phyloP scores from a whole-genome alignment of 2,113 vertebrate species.

The Forbesichthys agassizii region DNA sequence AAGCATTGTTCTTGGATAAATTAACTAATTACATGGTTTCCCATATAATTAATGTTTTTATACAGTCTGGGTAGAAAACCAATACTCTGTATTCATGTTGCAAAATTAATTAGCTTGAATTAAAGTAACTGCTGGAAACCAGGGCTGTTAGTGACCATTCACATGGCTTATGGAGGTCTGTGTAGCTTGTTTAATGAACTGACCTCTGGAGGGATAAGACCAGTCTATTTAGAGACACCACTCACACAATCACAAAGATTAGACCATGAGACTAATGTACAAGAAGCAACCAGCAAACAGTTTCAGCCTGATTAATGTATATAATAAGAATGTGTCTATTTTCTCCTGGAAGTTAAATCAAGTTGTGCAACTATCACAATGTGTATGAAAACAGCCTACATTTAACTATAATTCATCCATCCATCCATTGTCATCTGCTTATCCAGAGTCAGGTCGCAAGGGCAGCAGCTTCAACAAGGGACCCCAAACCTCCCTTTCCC shows the following conservation, averaged over 20 bases:
- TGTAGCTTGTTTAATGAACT: conserved; percentile 25
- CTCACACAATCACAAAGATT: conserved; percentile 34
- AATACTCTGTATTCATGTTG: no score
- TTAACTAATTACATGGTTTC: conserved; percentile 5
- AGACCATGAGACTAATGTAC: not conserved
- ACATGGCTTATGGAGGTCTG: conserved; percentile 26
- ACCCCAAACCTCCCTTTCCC: no score
- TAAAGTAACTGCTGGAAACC: not conserved
- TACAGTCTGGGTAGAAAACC: not conserved
- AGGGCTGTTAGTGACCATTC: conserved; percentile 13
- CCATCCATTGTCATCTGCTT: no score
- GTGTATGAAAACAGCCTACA: no score
- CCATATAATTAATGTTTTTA: not conserved
- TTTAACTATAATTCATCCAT: no score
- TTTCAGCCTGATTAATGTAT: conserved; percentile 1
- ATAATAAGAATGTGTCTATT: conserved; percentile 3
- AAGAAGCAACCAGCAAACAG: not conserved
- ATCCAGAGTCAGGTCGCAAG: no score
- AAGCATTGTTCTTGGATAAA: not conserved
- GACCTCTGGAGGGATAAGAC: conserved; percentile 21
- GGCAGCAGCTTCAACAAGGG: no score
- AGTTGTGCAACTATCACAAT: not conserved
- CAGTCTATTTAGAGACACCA: conserved; percentile 16
- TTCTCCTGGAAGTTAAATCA: not conserved
- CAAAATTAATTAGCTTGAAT: not conserved